phyloP scores from a whole-genome alignment of 2,113 vertebrate genomes.

The mouse (Mus musculus) region GRCm39 chr1:130098001-130098500 shows the following conservation, averaged over 20 bases:
- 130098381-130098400: constrained; percentile 50
- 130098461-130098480: neutral
- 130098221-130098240: constrained; percentile 83
- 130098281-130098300: constrained; percentile 77
- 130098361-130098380: constrained; percentile 45
- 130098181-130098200: constrained; percentile 87
- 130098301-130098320: constrained; percentile 80
- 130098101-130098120: constrained; percentile 80
- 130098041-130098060: constrained; percentile 78
- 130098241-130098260: constrained; percentile 77
- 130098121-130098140: constrained; percentile 81
- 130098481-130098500: constrained; percentile 37
- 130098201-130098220: constrained; percentile 81
- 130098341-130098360: constrained; percentile 52
- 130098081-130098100: constrained; percentile 83
- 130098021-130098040: constrained; percentile 57
- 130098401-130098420: neutral
- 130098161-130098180: constrained; percentile 85
- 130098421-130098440: neutral
- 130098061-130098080: constrained; percentile 81
- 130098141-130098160: constrained; percentile 82
- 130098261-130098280: constrained; percentile 84
- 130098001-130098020: constrained; percentile 66
- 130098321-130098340: constrained; percentile 52
- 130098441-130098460: neutral